A percentile compares a stretch with the other conserved stretches of the same genome.
These are phyloP conservation scores for Microctonus hyperodae DNA, from an alignment of 2,888 invertebrate genomes.

Conservation along the genomic window DNA sequence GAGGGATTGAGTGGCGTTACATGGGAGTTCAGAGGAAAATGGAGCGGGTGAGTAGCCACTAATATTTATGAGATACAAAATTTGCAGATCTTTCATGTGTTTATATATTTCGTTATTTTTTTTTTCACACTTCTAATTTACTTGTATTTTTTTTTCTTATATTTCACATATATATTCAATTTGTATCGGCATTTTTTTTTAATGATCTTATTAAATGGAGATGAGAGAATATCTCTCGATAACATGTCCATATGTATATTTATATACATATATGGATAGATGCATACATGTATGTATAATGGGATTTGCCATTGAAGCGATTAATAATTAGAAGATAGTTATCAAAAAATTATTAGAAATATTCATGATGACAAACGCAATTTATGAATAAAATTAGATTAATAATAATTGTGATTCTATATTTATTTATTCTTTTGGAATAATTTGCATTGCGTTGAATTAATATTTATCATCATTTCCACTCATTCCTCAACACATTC, in stretches of 20 bases:
- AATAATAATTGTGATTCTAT: neutral
- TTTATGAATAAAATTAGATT: neutral
- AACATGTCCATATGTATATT: constrained; percentile 5
- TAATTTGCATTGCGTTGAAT: neutral
- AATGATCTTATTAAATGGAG: constrained; percentile 22
- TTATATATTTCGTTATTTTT: constrained; percentile 29
- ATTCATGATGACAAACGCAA: constrained; percentile 42
- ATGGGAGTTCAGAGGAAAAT: neutral
- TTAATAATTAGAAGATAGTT: constrained; percentile 50
- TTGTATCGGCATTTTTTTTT: constrained; percentile 1
- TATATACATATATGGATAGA: too few species aligned
- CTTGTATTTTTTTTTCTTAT: constrained; percentile 14
- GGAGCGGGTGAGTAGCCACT: constrained; percentile 27
- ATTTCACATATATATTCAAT: constrained; percentile 3
- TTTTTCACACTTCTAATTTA: constrained; percentile 29
- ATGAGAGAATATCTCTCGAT: constrained; percentile 20
- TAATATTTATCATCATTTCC: neutral
- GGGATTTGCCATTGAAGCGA: constrained; percentile 40
- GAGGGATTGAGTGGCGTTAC: constrained; percentile 5
- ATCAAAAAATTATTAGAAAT: constrained; percentile 55
- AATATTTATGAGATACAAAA: constrained; percentile 46
- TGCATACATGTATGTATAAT: constrained; percentile 7
- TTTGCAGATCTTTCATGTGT: constrained; percentile 45
- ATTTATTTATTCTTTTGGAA: neutral
- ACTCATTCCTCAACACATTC: neutral